phyloP scores from a whole-genome alignment of 2,113 vertebrate genomes.

The Seriola dumerili region DNA sequence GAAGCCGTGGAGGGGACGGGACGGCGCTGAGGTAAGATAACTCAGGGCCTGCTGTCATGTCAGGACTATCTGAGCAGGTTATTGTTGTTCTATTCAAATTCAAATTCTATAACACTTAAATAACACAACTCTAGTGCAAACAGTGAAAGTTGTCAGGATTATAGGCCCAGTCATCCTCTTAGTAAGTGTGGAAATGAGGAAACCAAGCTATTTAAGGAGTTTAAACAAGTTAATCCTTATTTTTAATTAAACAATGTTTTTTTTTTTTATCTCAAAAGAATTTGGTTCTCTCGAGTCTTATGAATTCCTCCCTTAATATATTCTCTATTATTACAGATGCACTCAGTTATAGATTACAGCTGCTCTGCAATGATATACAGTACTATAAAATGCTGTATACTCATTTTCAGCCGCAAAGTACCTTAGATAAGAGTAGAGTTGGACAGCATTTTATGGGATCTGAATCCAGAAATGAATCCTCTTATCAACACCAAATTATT shows the following conservation, averaged over 20 bases:
- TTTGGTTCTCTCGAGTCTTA: neutral
- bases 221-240: neutral
- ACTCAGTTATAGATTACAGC: neutral
- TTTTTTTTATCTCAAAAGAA: neutral
- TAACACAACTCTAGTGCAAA: neutral
- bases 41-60: slow-evolving; percentile 1
- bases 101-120: slow-evolving; percentile 41
- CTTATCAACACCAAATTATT: neutral
- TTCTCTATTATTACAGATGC: neutral
- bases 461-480: neutral
- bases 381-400: neutral
- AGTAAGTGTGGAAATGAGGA: neutral
- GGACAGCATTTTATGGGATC: neutral
- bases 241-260: neutral
- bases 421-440: neutral
- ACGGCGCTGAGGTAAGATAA: slow-evolving; percentile 58
- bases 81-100: too few relatives aligned
- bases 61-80: slow-evolving; percentile 8
- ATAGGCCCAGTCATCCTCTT: neutral
- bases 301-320: neutral
- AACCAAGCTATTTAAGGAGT: neutral
- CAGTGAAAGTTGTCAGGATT: neutral
- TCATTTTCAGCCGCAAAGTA: neutral
- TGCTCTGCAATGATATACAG: neutral
- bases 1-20: slow-evolving; percentile 19